phyloP scores from a whole-genome alignment of 2,888 invertebrate genomes.

The Heteropelma amictum region DNA sequence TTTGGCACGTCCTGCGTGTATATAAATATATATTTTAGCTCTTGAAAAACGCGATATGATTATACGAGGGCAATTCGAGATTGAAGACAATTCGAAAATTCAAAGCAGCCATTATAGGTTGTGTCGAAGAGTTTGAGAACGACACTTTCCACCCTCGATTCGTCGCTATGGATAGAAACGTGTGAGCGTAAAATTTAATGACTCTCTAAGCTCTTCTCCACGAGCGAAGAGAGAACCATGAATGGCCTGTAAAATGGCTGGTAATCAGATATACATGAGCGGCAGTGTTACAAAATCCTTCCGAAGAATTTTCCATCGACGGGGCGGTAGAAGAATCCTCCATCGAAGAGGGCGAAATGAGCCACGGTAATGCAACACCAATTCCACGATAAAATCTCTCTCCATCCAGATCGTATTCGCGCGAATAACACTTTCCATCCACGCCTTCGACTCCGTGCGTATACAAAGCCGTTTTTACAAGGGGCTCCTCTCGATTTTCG shows the following conservation, averaged over 20 bases:
- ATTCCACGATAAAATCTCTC: conserved; percentile 42
- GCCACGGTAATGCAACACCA: conserved; percentile 49
- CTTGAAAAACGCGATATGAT: too few species aligned
- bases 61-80: too few species aligned
- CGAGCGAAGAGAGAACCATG: too few species aligned
- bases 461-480: neutral
- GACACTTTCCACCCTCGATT: neutral
- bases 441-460: conserved; percentile 6
- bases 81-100: too few species aligned
- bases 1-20: too few species aligned
- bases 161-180: neutral
- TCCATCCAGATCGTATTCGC: conserved; percentile 26
- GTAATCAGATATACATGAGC: conserved; percentile 1
- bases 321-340: too few species aligned
- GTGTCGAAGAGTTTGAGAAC: too few species aligned
- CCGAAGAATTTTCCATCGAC: conserved; percentile 23
- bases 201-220: neutral
- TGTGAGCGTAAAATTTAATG: neutral
- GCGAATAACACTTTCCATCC: conserved; percentile 24
- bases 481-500: conserved; percentile 10
- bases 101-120: too few species aligned
- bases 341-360: too few species aligned
- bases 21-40: too few species aligned
- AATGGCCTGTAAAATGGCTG: too few species aligned
- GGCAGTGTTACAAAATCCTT: conserved; percentile 21